Percentiles rank a stretch among this genome's conserved stretches.
Evolutionary conservation across 2,888 invertebrate genomes (phyloP).

Genomic region (Cecidostiba fungosa): DNA sequence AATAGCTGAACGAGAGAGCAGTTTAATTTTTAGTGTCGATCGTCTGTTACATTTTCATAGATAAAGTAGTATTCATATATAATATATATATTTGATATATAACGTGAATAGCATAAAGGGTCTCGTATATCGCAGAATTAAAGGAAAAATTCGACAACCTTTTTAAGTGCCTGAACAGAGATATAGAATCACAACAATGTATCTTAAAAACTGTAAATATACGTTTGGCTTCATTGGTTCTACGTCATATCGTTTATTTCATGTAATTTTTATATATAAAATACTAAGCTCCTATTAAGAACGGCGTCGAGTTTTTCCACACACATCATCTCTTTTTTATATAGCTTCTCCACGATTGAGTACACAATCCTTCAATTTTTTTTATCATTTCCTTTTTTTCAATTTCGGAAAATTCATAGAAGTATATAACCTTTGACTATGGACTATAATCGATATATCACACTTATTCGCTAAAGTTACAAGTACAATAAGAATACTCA

Average conservation of each 20-base stretch:
- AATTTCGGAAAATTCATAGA: conserved; percentile 55
- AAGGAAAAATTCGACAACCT: not conserved
- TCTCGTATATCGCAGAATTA: conserved; percentile 1
- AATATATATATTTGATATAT: not conserved
- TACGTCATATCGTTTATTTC: conserved; percentile 24
- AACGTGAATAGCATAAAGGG: conserved; percentile 5
- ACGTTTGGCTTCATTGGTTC: conserved; percentile 42
- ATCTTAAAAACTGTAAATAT: not conserved
- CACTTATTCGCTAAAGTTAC: conserved; percentile 59
- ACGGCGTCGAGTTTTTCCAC: conserved; percentile 41
- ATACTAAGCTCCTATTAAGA: conserved; percentile 64
- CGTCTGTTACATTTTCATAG: not conserved
- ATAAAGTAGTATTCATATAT: not conserved
- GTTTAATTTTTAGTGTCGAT: not conserved
- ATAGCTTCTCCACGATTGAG: conserved; percentile 15
- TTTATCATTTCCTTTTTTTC: conserved; percentile 44
- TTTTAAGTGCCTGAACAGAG: conserved; percentile 14
- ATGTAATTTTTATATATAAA: conserved; percentile 64
- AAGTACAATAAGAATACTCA: conserved; percentile 56
- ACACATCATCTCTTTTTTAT: conserved; percentile 8
- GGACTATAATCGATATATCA: conserved; percentile 58
- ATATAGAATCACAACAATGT: conserved; percentile 1
- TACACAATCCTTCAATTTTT: conserved; percentile 53
- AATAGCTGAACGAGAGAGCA: not conserved
- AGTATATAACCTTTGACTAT: conserved; percentile 58